phyloP scores from a whole-genome alignment of 2,113 vertebrate species.

The Euleptes europaea region DNA sequence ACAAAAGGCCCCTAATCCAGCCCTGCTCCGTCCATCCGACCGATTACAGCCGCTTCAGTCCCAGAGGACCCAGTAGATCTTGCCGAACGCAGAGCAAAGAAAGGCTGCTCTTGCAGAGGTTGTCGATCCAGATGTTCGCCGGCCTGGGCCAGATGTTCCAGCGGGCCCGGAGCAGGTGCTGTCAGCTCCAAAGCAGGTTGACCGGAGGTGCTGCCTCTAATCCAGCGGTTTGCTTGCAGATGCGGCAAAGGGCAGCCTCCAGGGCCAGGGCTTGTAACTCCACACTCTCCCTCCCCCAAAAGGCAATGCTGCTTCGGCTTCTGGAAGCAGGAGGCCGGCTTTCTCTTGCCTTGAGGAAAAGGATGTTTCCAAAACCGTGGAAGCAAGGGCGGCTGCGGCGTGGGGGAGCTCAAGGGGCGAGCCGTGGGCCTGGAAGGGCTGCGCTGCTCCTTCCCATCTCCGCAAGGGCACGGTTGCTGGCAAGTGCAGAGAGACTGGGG shows the following conservation, averaged over 20 bases:
- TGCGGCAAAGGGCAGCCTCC: too few species aligned
- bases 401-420: not conserved
- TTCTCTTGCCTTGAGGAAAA: not conserved
- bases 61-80: not conserved
- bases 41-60: not conserved
- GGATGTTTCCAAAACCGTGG: not conserved
- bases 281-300: too few species aligned
- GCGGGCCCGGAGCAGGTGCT: not conserved
- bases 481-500: not conserved
- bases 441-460: not conserved
- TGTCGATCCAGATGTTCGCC: too few species aligned
- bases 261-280: too few species aligned
- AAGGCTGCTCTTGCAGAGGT: too few species aligned
- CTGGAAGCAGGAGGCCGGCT: not conserved
- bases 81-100: too few species aligned
- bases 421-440: too few species aligned
- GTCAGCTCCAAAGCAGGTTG: too few species aligned
- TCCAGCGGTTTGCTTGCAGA: too few species aligned
- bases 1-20: not conserved
- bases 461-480: not conserved
- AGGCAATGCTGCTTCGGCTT: too few species aligned
- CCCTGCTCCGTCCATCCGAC: too few species aligned
- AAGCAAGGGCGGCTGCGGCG: constrained; percentile 30
- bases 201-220: too few species aligned
- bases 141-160: not conserved